Conservation (phyloP, 2,888 invertebrate species). For the Agonopterix alstromeriana region DNA sequence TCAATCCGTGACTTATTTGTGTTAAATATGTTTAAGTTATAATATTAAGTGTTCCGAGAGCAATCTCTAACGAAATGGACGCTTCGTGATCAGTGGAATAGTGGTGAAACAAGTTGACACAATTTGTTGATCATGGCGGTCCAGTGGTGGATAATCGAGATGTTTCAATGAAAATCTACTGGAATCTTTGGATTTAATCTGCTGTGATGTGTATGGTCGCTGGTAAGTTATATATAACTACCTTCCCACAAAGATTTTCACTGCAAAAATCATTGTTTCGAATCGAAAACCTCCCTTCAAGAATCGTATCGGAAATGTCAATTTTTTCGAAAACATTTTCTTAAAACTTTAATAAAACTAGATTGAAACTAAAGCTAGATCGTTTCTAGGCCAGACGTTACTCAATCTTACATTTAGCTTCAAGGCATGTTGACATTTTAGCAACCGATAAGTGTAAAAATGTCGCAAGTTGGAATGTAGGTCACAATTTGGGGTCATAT, state of each 20-base stretch:
- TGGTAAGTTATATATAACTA: slow-evolving; percentile 33
- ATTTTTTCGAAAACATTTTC: too few species aligned
- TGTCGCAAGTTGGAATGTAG: slow-evolving; percentile 54
- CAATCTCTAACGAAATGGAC: slow-evolving; percentile 12
- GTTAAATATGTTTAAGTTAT: slow-evolving; percentile 31
- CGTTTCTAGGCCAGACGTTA: slow-evolving; percentile 39
- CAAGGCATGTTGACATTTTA: slow-evolving; percentile 58
- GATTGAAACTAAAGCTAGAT: neutral
- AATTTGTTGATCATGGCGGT: slow-evolving; percentile 57
- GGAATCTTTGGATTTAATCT: slow-evolving; percentile 27
- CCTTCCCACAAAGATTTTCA: too few species aligned
- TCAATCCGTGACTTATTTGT: slow-evolving; percentile 49
- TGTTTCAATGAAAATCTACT: slow-evolving; percentile 50
- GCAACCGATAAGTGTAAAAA: slow-evolving; percentile 24
- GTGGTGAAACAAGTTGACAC: slow-evolving; percentile 39
- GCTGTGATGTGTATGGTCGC: slow-evolving; percentile 44
- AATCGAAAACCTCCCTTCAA: too few species aligned
- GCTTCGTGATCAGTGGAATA: slow-evolving; percentile 33
- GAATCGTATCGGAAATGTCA: too few species aligned
- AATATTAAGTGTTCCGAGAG: slow-evolving; percentile 28
- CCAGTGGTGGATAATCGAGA: slow-evolving; percentile 30
- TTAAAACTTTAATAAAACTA: too few species aligned
- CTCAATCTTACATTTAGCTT: slow-evolving; percentile 39
- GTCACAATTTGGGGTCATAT: slow-evolving; percentile 50
- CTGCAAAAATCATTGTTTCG: too few species aligned